Base-by-base conservation (phyloP, 2,113 vertebrate species). In the Arenaria interpres region DNA sequence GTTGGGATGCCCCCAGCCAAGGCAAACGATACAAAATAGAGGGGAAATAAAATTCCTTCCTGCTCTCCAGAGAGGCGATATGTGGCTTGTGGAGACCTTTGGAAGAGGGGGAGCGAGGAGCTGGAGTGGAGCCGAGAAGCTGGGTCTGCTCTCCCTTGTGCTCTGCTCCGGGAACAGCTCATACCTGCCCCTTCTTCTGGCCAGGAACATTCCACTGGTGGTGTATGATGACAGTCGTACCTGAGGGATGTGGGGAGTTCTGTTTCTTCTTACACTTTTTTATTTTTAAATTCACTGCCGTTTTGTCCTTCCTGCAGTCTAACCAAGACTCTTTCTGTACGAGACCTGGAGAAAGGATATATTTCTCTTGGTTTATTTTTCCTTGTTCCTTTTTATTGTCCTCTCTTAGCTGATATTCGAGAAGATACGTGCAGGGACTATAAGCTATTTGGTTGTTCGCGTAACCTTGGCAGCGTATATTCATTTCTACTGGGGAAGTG, bases 61-160 rank as follows among this genome's bases (percentile, higher is more conserved):
- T 16, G 50, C 35, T 43, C 33, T 33, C 12, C 21, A 23, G 53
- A 20, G 23, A 11, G 37, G 21, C 1, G 0, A 51, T 23, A 4
- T 0, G 16, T 48, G 62, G 41, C 59, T 51, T 53, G 51, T 33
- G 43, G 32, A 73, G 23, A 17, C 27, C 37, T 66, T 37, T 17
- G 66, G 86, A 39, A 30, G 3, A 37, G 21, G 33, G 17, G 17
- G 54, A 17, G 30, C 22, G 19, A 14, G 56, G 63, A 50, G 20
- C 3, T 18, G 46, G 27, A 6, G 56, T 32, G 54, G 63, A 48
- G 19, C 3, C 25, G 19, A 14, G 54, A 54, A 48, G 19, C 3
- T 22, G 43, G 3, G 6, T 32, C 56, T 4, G 1, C n/a, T 30
- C 9, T 18, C 71, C n/a, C 22, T 14, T 1, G 3, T 20, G 10